A percentile compares a stretch with the other conserved stretches of the same genome.
These are phyloP conservation scores for Callyntrura sp. DNA, from an alignment of 2,888 invertebrate genomes.

Conservation along the genomic window DNA sequence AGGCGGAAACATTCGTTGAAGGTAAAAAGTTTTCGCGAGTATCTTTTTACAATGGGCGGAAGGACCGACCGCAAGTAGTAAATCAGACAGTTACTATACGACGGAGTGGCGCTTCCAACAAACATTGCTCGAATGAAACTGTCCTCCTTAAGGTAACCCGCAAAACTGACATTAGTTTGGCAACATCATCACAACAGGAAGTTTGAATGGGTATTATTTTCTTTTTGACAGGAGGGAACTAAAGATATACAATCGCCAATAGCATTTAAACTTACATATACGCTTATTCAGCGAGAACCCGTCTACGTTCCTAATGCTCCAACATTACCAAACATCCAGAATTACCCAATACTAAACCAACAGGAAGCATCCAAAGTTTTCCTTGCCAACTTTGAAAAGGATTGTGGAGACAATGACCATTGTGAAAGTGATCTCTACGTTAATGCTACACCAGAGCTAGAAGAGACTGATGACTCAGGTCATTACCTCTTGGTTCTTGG, in stretches of 20 bases:
- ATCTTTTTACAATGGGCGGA: conserved; percentile 88
- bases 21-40: conserved; percentile 93
- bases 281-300: conserved; percentile 90
- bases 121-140: conserved; percentile 91
- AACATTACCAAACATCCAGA: conserved; percentile 90
- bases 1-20: conserved; percentile 92
- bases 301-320: conserved; percentile 85
- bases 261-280: conserved; percentile 93
- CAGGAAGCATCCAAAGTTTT: conserved; percentile 93
- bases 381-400: conserved; percentile 95
- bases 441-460: conserved; percentile 88
- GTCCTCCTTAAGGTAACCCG: conserved; percentile 86
- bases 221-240: conserved; percentile 89
- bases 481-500: conserved; percentile 87
- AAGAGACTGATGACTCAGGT: conserved; percentile 83
- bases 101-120: conserved; percentile 84
- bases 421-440: conserved; percentile 94
- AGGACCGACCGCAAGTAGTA: conserved; percentile 84
- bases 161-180: not conserved
- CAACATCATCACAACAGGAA: not conserved
- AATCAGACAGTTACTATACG: conserved; percentile 84
- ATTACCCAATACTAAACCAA: conserved; percentile 95
- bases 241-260: conserved; percentile 96
- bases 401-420: conserved; percentile 94
- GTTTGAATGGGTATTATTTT: conserved; percentile 20